phyloP scores from a whole-genome alignment of 2,113 vertebrate species.

The Axis porcinus region DNA sequence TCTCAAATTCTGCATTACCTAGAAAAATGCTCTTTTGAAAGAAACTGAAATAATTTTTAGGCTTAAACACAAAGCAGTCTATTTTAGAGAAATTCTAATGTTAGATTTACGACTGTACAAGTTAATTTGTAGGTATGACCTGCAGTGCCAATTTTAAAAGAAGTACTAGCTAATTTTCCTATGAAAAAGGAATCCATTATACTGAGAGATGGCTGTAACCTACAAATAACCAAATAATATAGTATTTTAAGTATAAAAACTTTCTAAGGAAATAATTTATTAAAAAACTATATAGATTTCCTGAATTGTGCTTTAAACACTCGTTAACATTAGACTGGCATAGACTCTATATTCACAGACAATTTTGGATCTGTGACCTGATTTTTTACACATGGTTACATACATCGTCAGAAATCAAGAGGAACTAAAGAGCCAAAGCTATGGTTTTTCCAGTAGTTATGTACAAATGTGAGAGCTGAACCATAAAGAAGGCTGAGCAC shows the following conservation, averaged over 20 bases:
- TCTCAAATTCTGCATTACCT: neutral
- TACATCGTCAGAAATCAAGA: neutral
- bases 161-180: conserved; percentile 57
- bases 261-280: conserved; percentile 11
- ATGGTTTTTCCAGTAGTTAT: neutral
- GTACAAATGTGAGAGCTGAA: neutral
- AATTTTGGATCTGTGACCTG: neutral
- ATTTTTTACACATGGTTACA: neutral
- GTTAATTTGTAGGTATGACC: conserved; percentile 65
- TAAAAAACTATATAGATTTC: neutral
- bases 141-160: conserved; percentile 51
- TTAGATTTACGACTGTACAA: conserved; percentile 45
- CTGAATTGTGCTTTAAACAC: neutral
- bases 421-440: neutral
- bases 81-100: conserved; percentile 43
- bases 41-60: conserved; percentile 45
- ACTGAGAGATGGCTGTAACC: neutral
- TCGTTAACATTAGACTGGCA: neutral
- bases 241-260: conserved; percentile 44
- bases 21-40: conserved; percentile 6
- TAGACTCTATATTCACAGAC: neutral
- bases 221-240: conserved; percentile 47
- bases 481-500: neutral
- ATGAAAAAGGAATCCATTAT: conserved; percentile 50
- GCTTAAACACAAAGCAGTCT: conserved; percentile 36